Conservation (phyloP, 2,113 vertebrate genomes). For the Crypturellus undulatus region DNA sequence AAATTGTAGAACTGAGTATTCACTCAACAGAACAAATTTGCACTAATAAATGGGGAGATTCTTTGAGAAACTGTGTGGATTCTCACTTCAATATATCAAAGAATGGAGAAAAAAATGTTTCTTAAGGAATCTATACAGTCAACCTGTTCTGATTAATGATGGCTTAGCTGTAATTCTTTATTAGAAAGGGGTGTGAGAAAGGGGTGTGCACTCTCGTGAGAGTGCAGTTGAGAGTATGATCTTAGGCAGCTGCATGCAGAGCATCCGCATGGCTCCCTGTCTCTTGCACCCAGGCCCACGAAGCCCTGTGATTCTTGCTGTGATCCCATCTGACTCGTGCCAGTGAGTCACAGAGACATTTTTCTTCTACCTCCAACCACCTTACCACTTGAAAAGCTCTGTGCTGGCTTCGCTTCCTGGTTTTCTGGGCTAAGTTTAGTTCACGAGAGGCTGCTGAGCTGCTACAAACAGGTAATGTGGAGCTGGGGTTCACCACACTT, state of each 20-base stretch:
- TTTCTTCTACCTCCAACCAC: background rate
- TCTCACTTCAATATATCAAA: background rate
- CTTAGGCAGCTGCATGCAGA: background rate
- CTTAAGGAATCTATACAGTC: background rate
- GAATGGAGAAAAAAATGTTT: background rate
- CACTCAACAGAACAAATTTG: background rate
- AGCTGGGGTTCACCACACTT: background rate
- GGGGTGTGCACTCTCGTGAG: background rate
- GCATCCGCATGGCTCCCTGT: background rate
- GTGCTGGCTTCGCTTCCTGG: background rate
- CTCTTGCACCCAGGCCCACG: background rate
- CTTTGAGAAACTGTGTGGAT: background rate
- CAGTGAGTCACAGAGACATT: background rate
- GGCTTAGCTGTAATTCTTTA: background rate
- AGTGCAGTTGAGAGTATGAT: fast-evolving
- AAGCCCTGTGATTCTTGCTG: background rate
- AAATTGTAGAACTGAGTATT: background rate
- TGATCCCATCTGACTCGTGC: background rate
- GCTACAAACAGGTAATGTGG: background rate
- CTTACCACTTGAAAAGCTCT: background rate
- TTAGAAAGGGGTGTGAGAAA: background rate
- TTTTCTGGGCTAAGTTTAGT: background rate
- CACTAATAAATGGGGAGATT: background rate
- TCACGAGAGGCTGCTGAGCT: background rate
- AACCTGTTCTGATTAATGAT: background rate